Base-by-base conservation (phyloP, 2,113 vertebrate species). In the Percina caprodes region DNA sequence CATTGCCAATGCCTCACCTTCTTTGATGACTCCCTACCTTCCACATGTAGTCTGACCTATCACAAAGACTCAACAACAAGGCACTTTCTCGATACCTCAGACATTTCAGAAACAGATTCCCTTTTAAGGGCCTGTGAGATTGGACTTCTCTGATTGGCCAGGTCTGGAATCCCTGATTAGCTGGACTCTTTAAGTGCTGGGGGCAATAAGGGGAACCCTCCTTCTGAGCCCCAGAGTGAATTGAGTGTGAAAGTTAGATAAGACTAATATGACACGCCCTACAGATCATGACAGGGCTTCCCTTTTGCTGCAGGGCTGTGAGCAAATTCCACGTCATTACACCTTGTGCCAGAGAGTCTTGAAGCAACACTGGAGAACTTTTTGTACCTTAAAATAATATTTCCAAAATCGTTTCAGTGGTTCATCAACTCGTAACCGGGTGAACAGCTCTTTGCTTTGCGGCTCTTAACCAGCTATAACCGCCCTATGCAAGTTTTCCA, bases 161-260 rank as follows among this genome's bases (percentile, higher is more conserved):
- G 48, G 54, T 86, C 76, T 85, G 85, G 80, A 74, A 52, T 85
- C 80, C 73, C 79, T 74, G 83, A 88, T 84, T 87, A 88, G 78
- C 74, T 74, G 69, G 30, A 56, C 66, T 74, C n/a, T 66, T 51
- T 61, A 11, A 46, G 33, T 60, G 66, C 83, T 10, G 48, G 72
- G 72, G 67, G 46, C 16, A 23, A 35, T 11, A 1, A 75, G 87
- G 88, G 69, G 52, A 89, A 52, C 89, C 92, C 93, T 80, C 54
- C 26, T 74, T 1, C 21, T 65, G 91, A 92, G 92, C 92, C 93
- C 89, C 92, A 86, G 65, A 54, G 55, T 80, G 67, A 78, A 46
- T 69, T 33, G 88, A 90, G 90, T 93, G 92, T 86, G 45, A 73
- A 71, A 52, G 74, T 52, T 45, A 94, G 94, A 95, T 95, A 95